Conservation (phyloP, 2,888 invertebrate species). For the Caenorhabditis zanzibari region DNA sequence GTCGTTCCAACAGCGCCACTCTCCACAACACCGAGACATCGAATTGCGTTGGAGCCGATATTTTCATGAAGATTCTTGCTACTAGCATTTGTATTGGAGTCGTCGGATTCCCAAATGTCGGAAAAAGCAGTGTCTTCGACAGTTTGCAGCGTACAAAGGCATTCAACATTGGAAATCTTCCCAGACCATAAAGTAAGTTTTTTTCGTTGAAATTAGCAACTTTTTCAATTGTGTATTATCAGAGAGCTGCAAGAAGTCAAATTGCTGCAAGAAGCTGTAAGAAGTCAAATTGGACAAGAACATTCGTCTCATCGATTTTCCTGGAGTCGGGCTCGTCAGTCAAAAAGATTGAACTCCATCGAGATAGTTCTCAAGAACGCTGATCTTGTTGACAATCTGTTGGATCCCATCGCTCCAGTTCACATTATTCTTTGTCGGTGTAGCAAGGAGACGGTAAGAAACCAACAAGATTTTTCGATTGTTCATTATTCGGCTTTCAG, state of each 20-base stretch:
- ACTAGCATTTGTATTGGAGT: constrained; percentile 95
- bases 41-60: constrained; percentile 94
- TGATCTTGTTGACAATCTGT: constrained; percentile 90
- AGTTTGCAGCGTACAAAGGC: constrained; percentile 94
- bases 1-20: constrained; percentile 79
- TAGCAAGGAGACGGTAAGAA: constrained; percentile 88
- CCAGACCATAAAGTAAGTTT: constrained; percentile 91
- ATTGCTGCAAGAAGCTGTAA: too few relatives aligned
- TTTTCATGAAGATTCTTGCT: constrained; percentile 92
- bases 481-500: constrained; percentile 79
- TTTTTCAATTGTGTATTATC: constrained; percentile 44
- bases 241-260: constrained; percentile 95
- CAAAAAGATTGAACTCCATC: constrained; percentile 87
- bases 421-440: constrained; percentile 92
- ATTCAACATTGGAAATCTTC: constrained; percentile 95
- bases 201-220: too few relatives aligned
- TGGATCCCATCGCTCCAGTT: constrained; percentile 92
- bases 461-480: too few relatives aligned
- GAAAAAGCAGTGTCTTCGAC: constrained; percentile 99
- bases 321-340: constrained; percentile 93
- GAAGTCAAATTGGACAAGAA: constrained; percentile 95
- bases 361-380: constrained; percentile 91
- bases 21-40: constrained; percentile 84
- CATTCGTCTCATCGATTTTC: constrained; percentile 94
- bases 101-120: constrained; percentile 97